Evolutionary conservation across 2,888 invertebrate genomes (phyloP).

Genomic region (Platycnemis pennipes): DNA sequence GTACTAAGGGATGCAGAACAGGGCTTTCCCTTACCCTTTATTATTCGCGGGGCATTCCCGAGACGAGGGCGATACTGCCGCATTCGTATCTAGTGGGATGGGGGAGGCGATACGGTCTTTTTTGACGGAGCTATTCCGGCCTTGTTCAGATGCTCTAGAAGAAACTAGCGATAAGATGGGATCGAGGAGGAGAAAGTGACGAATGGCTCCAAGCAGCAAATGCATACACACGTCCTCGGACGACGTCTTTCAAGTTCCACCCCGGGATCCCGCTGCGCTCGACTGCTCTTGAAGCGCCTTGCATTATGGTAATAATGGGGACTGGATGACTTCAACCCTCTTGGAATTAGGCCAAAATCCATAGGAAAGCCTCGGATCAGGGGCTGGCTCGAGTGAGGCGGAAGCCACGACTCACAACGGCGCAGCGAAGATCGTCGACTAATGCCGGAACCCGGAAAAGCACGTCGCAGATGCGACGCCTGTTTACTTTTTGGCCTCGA

Average conservation of each 20-base stretch:
- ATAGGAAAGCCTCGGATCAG: neutral
- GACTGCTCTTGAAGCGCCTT: neutral
- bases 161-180: neutral
- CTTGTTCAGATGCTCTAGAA: neutral
- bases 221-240: neutral
- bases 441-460: neutral
- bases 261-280: neutral
- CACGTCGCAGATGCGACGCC: neutral
- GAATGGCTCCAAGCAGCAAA: neutral
- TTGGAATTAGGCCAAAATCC: neutral
- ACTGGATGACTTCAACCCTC: neutral
- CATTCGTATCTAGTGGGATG: neutral
- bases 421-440: neutral
- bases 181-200: neutral
- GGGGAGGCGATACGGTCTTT: neutral
- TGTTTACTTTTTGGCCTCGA: neutral
- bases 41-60: neutral
- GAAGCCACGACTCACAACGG: neutral
- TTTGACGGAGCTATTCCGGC: neutral
- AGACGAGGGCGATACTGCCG: neutral
- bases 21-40: neutral
- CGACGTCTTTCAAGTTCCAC: neutral
- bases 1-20: neutral
- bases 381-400: neutral
- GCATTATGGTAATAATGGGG: slow-evolving; percentile 7